A percentile compares a stretch with the other conserved stretches of the same genome.
Conservation (phyloP, 2,888 invertebrate genomes). For the Tholera decimalis region DNA sequence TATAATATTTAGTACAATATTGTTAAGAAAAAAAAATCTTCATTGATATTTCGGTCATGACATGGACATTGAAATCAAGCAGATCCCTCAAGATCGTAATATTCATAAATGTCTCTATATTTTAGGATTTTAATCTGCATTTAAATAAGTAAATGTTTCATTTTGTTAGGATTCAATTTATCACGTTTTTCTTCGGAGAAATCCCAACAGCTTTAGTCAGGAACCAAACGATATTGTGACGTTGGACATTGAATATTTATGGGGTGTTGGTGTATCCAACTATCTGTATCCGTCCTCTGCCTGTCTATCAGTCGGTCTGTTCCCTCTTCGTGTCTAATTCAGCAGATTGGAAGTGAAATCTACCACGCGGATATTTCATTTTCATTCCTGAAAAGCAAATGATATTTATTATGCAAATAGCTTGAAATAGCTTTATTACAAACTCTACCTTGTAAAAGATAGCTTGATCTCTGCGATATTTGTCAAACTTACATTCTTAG, state of each 20-base stretch:
- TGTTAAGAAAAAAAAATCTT: conserved; percentile 9
- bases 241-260: conserved; percentile 15
- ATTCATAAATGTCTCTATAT: conserved; percentile 24
- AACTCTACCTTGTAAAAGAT: no score
- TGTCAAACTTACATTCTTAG: no score
- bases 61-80: conserved; percentile 38
- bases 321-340: no score
- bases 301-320: no score
- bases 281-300: no score
- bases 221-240: conserved; percentile 12
- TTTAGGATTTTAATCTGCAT: conserved; percentile 21
- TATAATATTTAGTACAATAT: no score
- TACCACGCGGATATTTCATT: no score
- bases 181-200: conserved; percentile 8
- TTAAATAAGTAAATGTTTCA: conserved; percentile 48
- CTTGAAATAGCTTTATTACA: no score
- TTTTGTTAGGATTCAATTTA: conserved; percentile 46
- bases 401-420: no score
- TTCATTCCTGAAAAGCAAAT: no score
- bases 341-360: no score
- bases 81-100: conserved; percentile 12
- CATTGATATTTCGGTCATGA: conserved; percentile 35
- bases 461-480: no score
- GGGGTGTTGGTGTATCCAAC: not conserved
- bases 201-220: conserved; percentile 22